Evolutionary conservation across 1,140 invertebrate species (phyloP).

Genomic region (Whitmania pigra): DNA sequence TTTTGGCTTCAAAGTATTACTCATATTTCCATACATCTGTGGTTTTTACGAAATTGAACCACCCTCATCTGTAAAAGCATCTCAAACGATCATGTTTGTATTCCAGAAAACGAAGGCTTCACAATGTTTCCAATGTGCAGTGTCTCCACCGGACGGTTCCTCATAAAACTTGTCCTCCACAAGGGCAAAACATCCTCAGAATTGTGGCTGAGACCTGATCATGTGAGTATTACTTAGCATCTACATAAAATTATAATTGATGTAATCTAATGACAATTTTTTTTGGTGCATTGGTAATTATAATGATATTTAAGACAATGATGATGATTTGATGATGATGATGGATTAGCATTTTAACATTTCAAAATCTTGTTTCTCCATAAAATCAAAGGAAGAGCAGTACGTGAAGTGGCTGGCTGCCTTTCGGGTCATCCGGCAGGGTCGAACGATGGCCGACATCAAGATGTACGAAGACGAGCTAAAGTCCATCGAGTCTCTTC

Average conservation of each 20-base stretch:
- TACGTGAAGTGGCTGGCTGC: constrained; percentile 98
- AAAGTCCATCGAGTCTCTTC: constrained; percentile 67
- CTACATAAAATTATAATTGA: too few relatives aligned
- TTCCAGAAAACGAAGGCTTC: background rate
- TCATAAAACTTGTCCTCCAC: background rate
- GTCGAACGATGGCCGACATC: constrained; percentile 81
- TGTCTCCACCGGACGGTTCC: background rate
- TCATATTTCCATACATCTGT: too few relatives aligned
- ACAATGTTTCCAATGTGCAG: background rate
- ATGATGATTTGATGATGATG: too few relatives aligned
- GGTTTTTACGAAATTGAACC: too few relatives aligned
- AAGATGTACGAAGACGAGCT: constrained; percentile 79
- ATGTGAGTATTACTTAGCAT: too few relatives aligned
- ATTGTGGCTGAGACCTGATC: background rate
- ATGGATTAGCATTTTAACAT: background rate
- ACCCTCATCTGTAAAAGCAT: too few relatives aligned
- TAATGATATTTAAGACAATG: background rate
- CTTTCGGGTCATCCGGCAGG: constrained; percentile 82
- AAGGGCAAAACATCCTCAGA: background rate
- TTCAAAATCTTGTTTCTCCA: background rate
- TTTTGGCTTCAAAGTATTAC: background rate
- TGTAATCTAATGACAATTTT: background rate
- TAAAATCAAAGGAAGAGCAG: constrained; percentile 69
- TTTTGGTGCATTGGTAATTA: background rate
- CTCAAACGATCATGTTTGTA: background rate